Evolutionary conservation across 2,113 vertebrate genomes (phyloP), one percentile per base, ranked within the genome.

Genomic region (Ginglymostoma cirratum): DNA sequence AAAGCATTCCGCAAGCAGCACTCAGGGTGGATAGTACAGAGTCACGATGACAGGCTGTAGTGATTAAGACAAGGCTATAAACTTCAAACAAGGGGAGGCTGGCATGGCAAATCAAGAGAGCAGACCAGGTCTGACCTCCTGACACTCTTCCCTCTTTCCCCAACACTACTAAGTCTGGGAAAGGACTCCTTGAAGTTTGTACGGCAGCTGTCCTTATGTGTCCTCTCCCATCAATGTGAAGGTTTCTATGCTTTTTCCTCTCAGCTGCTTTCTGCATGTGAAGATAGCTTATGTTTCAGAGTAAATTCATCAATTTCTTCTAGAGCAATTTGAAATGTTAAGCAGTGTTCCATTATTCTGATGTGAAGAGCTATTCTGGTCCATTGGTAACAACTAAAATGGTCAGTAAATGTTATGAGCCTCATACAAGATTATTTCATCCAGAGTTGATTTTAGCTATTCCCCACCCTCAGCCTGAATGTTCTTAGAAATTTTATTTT

Each of bases 51-150:
- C 94, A 95, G 94, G 94, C 69, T 95, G 94, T 52, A 95, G 69
- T 95, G 94, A 95, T 95, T 95, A 95, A 95, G 94, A 95, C 94
- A 95, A 95, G 94, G 69, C 94, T 69, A 94, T 76, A 48, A 95
- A 95, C 94, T 72, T 95, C 94, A 95, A 95, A 95, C 94, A 95
- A 70, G 94, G 69, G 69, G 69, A 95, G 94, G 94, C 42, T 95
- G 69, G 94, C 67, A 72, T 95, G 38, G 94, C 69, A 95, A 95
- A 95, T 95, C 94, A 72, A 95, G 94, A 95, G 94, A 76, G 67
- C 94, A 72, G 69, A 72, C 69, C 42, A 42, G 45, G 67, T 72
- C 67, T 95, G 94, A 95, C 94, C 94, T 95, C 38, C 67, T 95
- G 94, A 95, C 94, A 95, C 69, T 95, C 42, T 95, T 95, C 93